phyloP scores from a whole-genome alignment of 64 coral and sea anemone genomes.

The Montipora foliosa region DNA sequence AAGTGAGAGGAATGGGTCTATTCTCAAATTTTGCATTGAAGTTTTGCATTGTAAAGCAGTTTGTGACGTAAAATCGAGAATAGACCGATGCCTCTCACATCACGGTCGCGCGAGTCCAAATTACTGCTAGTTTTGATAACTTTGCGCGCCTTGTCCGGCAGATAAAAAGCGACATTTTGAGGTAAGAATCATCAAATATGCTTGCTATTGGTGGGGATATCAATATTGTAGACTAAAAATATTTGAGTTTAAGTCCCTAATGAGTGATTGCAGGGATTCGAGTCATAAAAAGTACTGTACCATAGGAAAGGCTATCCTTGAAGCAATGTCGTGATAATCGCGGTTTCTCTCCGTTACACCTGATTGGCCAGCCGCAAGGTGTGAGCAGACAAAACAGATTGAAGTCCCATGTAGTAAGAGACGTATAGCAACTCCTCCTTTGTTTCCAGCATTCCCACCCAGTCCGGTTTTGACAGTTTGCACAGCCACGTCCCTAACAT shows the following conservation, averaged over 20 bases:
- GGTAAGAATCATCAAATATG: too few relatives aligned
- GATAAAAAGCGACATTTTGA: too few relatives aligned
- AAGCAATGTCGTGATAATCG: constrained; percentile 91
- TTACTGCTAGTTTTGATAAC: too few relatives aligned
- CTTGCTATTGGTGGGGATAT: too few relatives aligned
- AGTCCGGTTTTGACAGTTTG: constrained; percentile 94
- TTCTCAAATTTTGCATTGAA: too few relatives aligned
- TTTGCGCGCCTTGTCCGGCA: too few relatives aligned
- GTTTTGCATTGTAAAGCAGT: too few relatives aligned
- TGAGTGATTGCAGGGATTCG: neutral
- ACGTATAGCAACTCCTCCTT: constrained; percentile 95
- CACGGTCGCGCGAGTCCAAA: too few relatives aligned
- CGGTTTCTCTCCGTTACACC: constrained; percentile 91
- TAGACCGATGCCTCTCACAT: too few relatives aligned
- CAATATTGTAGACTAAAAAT: too few relatives aligned
- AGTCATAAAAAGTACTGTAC: constrained; percentile 21
- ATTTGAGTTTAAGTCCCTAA: neutral
- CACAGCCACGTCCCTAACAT: constrained; percentile 92
- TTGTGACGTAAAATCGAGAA: too few relatives aligned
- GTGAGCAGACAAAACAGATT: constrained; percentile 95
- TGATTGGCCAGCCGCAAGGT: constrained; percentile 95
- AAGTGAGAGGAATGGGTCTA: too few relatives aligned
- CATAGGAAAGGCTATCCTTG: constrained; percentile 90
- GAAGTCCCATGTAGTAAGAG: constrained; percentile 89
- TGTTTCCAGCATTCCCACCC: constrained; percentile 96